These are phyloP conservation scores for Harpagifer antarcticus DNA, from an alignment of 2,797 vertebrate species.

Conservation along the genomic window DNA sequence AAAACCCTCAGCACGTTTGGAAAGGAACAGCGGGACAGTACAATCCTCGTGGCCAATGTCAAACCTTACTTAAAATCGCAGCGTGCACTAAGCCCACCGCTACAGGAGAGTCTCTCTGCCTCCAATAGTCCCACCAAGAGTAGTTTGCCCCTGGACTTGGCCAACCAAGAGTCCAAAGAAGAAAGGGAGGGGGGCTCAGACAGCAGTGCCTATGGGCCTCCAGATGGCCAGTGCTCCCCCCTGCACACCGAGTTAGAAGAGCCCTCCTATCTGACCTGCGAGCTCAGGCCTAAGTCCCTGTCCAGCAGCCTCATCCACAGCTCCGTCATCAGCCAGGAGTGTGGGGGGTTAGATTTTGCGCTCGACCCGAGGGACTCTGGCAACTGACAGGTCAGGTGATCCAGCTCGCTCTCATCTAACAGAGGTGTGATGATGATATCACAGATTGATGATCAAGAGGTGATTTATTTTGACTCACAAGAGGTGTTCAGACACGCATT, in stretches of 20 bases:
- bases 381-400: constrained; percentile 85
- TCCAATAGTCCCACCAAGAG: constrained; percentile 94
- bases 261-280: constrained; percentile 89
- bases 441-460: constrained; percentile 68
- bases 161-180: constrained; percentile 90
- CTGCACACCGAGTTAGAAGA: constrained; percentile 94
- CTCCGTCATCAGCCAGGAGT: constrained; percentile 93
- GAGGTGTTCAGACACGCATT: constrained; percentile 77
- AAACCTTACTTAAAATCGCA: constrained; percentile 99
- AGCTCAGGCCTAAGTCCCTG: constrained; percentile 93
- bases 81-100: constrained; percentile 95
- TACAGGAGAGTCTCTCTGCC: constrained; percentile 94
- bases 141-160: constrained; percentile 89
- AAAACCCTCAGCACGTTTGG: constrained; percentile 99
- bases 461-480: constrained; percentile 67
- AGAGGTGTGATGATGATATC: constrained; percentile 82
- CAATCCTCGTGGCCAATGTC: constrained; percentile 98
- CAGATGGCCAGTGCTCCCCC: constrained; percentile 92
- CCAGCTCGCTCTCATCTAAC: constrained; percentile 57
- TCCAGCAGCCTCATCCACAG: constrained; percentile 90
- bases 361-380: constrained; percentile 91
- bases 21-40: constrained; percentile 98
- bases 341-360: constrained; percentile 88
- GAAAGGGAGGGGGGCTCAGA: constrained; percentile 90
- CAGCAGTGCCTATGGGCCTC: constrained; percentile 91